A percentile compares a stretch with the other conserved stretches of the same genome.
These are phyloP conservation scores for Lasioglossum malachurum DNA, from an alignment of 2,888 invertebrate species.

Conservation along the genomic window DNA sequence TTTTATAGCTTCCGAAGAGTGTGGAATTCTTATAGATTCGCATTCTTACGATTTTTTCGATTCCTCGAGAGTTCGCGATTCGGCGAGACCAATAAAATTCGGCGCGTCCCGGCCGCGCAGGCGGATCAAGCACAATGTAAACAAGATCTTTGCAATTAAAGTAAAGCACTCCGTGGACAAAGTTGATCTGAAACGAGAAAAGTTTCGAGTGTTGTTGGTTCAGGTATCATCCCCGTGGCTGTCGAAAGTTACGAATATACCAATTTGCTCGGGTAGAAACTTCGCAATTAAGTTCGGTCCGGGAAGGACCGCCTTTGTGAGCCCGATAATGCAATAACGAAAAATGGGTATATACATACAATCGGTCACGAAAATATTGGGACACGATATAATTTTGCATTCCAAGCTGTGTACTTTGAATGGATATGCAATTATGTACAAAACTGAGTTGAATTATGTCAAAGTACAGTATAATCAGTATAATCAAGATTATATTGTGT, in stretches of 20 bases:
- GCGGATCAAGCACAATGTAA: conserved; percentile 60
- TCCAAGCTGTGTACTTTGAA: too few species aligned
- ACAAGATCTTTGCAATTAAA: conserved; percentile 61
- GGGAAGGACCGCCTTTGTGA: conserved; percentile 39
- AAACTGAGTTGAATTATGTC: too few species aligned
- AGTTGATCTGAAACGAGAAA: conserved; percentile 69
- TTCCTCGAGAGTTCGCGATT: neutral
- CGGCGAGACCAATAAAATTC: conserved; percentile 18
- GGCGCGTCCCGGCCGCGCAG: conserved; percentile 7
- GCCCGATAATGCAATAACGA: conserved; percentile 34
- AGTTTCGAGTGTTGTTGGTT: conserved; percentile 62
- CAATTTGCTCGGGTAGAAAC: conserved; percentile 58
- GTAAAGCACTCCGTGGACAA: conserved; percentile 28
- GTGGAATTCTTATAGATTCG: neutral
- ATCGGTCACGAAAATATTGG: too few species aligned
- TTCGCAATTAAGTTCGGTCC: conserved; percentile 61
- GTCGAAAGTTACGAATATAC: conserved; percentile 69
- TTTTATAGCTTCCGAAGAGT: neutral
- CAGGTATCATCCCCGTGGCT: conserved; percentile 58
- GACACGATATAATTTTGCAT: too few species aligned
- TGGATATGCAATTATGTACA: too few species aligned
- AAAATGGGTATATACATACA: conserved; percentile 10
- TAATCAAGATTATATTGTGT: too few species aligned
- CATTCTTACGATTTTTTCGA: neutral
- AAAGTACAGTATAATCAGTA: too few species aligned